phyloP scores from a whole-genome alignment of 2,888 invertebrate genomes.

The Amphimallon solstitiale region DNA sequence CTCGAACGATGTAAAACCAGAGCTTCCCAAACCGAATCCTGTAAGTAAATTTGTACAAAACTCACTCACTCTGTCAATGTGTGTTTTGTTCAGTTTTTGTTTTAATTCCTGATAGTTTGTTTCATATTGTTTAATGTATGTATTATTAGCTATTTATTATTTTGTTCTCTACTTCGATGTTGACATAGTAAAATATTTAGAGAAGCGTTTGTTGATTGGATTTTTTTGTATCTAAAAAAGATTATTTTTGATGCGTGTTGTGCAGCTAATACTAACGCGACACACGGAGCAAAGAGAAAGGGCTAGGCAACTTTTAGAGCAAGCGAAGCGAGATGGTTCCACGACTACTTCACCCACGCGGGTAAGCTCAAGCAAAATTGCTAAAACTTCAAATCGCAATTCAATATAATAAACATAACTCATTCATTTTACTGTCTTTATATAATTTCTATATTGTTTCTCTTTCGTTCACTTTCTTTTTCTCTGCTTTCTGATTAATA shows the following conservation, averaged over 20 bases:
- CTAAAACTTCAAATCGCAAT: neutral
- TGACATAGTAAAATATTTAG: neutral
- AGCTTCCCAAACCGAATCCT: constrained; percentile 59
- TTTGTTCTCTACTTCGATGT: constrained; percentile 12
- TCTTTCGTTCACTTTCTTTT: constrained; percentile 9
- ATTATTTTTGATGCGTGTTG: constrained; percentile 61
- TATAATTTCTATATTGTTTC: constrained; percentile 30
- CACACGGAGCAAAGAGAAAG: constrained; percentile 87
- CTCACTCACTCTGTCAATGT: too few species aligned
- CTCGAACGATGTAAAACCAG: constrained; percentile 49
- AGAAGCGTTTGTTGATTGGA: constrained; percentile 9
- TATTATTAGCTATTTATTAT: neutral
- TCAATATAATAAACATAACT: neutral
- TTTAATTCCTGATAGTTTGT: too few species aligned
- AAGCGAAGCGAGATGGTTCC: constrained; percentile 73
- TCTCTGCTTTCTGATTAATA: neutral
- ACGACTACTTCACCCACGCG: constrained; percentile 62
- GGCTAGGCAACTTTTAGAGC: constrained; percentile 84
- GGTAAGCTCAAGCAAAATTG: constrained; percentile 59
- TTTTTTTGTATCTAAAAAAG: constrained; percentile 47
- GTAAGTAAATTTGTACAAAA: constrained; percentile 51
- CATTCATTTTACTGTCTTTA: neutral
- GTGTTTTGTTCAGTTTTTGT: too few species aligned
- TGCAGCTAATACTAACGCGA: constrained; percentile 78
- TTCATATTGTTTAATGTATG: too few species aligned